Evolutionary conservation across 2,888 invertebrate species (phyloP), one percentile per base, ranked within the genome.

Genomic region (Dryadula phaetusa): DNA sequence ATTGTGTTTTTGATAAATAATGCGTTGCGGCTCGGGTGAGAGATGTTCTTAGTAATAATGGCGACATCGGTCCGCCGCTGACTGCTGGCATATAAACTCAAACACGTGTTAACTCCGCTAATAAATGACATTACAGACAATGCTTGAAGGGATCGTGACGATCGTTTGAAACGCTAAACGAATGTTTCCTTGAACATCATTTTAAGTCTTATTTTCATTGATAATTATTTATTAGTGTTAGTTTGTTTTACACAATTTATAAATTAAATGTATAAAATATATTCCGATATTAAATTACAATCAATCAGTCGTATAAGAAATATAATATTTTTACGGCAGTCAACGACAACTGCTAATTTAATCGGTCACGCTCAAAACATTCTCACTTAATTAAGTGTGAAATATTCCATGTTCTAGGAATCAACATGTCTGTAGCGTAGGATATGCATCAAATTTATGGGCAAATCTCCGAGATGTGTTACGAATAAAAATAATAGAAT

Each of bases 401-500:
- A 85, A 75, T 77, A 76, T 76, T 75, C 76, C 76, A 73, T 77
- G 74, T 88, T 88, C 88, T 86, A 82, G 84, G 88, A 90, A 89
- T 75, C 76, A 71, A 76, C 81, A 80, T 82, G 74, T 75, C 71
- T 73, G 74, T 76, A 74, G 82, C 80, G 81, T 80, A 82, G 81
- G 81, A 83, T 82, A 75, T 76, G 80, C 60, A 81, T 75, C 80
- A 85, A 86, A 90, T 90, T 90, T 90, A 89, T 86, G 88, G 85
- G 82, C 88, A 85, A 88, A 90, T 86, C 89, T 85, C 87, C 78
- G 82, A 88, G 90, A 90, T 90, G 85, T 88, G 90, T 88, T 89
- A 90, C 88, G 90, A 92, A 92, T 92, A 92, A 92, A 92, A 92
- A 92, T 92, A 92, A 92, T 92, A 92, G 91, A 91, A 92, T 91